Percentiles rank a stretch among this genome's conserved stretches.
These are phyloP conservation scores for Gandaritis pyraliata DNA, from an alignment of 2,888 invertebrate genomes.

Conservation along the genomic window DNA sequence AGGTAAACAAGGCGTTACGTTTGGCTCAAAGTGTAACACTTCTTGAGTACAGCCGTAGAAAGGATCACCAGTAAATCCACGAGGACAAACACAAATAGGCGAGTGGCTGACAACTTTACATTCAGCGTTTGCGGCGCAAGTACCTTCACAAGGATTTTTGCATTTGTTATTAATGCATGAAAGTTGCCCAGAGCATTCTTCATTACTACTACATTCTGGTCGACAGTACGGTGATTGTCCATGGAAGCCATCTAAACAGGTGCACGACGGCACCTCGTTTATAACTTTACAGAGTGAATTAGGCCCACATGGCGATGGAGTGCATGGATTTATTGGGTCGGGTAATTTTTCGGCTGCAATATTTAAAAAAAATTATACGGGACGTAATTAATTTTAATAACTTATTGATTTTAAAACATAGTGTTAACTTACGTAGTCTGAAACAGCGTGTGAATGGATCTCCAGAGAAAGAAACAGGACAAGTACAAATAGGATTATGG, in stretches of 20 bases:
- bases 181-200: conserved; percentile 87
- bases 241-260: conserved; percentile 87
- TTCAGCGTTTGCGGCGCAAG: conserved; percentile 89
- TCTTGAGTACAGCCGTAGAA: conserved; percentile 86
- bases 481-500: conserved; percentile 90
- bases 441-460: conserved; percentile 87
- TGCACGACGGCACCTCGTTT: conserved; percentile 89
- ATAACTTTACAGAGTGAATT: conserved; percentile 88
- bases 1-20: conserved; percentile 84
- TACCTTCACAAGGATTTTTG: conserved; percentile 89
- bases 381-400: no score
- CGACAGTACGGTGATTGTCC: conserved; percentile 90
- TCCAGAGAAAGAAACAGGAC: conserved; percentile 85
- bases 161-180: conserved; percentile 92
- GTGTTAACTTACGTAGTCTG: conserved; percentile 75
- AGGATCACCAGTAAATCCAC: conserved; percentile 90
- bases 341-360: conserved; percentile 79
- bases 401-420: not conserved
- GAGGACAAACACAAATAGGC: conserved; percentile 88
- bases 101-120: conserved; percentile 91
- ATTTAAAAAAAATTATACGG: conserved; percentile 10
- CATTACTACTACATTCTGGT: conserved; percentile 91
- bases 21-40: conserved; percentile 61
- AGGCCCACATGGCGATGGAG: conserved; percentile 91
- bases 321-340: conserved; percentile 86